Evolutionary conservation across 2,888 invertebrate species (phyloP).

Genomic region (Hydrotaea cyrtoneurina): DNA sequence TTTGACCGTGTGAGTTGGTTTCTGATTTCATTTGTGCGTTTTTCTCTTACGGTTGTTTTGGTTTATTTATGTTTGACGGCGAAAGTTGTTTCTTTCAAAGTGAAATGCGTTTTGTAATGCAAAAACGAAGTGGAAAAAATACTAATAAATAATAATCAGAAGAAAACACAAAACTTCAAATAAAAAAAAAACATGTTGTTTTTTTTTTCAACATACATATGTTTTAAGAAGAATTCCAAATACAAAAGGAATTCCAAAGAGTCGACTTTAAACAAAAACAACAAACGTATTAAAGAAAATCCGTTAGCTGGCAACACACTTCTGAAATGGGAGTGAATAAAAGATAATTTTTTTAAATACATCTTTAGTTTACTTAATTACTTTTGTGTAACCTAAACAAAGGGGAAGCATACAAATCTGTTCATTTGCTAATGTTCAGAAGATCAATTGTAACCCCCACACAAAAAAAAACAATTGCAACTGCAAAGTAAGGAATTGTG

Average conservation of each 20-base stretch:
- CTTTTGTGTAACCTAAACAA: no score
- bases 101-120: slow-evolving; percentile 58
- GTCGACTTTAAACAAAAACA: background rate
- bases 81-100: slow-evolving; percentile 55
- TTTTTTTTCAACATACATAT: background rate
- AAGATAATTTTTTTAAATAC: no score
- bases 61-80: slow-evolving; percentile 52
- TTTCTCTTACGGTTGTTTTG: slow-evolving; percentile 39
- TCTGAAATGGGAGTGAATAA: no score
- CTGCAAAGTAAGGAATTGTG: no score
- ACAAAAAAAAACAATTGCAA: no score
- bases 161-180: background rate
- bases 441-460: no score
- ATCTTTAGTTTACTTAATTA: no score
- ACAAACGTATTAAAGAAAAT: no score
- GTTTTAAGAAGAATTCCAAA: background rate
- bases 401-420: no score
- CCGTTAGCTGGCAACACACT: no score
- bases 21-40: slow-evolving; percentile 45
- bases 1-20: slow-evolving; percentile 41
- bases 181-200: slow-evolving; percentile 4
- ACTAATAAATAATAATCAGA: background rate
- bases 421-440: no score
- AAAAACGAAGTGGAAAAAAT: slow-evolving; percentile 30
- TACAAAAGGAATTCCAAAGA: background rate